Base-by-base conservation (phyloP, 2,888 invertebrate species). In the Rhingia campestris region DNA sequence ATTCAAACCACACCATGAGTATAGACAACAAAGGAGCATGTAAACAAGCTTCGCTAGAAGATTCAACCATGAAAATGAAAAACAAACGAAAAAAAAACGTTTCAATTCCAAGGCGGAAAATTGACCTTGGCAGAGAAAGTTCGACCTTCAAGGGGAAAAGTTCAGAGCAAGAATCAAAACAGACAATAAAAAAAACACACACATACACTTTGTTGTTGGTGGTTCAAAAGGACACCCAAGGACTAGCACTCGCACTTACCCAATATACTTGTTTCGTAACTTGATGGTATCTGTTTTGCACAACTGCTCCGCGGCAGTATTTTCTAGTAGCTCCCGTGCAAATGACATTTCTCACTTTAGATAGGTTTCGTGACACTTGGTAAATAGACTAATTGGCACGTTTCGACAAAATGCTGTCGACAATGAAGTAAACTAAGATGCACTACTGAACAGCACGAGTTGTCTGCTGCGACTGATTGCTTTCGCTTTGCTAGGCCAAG, bases 261-360 rank as follows among this genome's bases (percentile, higher is more conserved):
- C 97, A 88, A 97, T 94, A 88, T 96, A 94, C 89, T 95, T 94
- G 89, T 97, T 95, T 41, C 97, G 93, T 63, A 97, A 93, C 86
- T 94, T 94, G 77, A 97, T 94, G 0, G 97, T 97, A 89, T 97
- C 96, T 81, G 93, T 92, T 92, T 97, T 97, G 33, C 95, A 92
- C 93, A 97, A 93, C 75, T 95, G 94, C 91, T 96, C 96, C 90
- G 86, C 88, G 74, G 86, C 87, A 47, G 87, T 86, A 37, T 79
- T 76, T 53, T 91, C 88, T 4, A 88, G 66, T 87, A 88, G 88
- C 84, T 91, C 90, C 73, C 88, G 87, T 63, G 88, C 87, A 72
- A 89, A 89, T 76, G 91, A 88, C 91, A 91, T 90, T 81, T 82
- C n/a, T 41, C 4, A 41, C 10, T 41, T 41, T 9, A 10, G 53